These are phyloP conservation scores for Prochilodus magdalenae DNA, from an alignment of 2,113 vertebrate species.

Conservation along the genomic window DNA sequence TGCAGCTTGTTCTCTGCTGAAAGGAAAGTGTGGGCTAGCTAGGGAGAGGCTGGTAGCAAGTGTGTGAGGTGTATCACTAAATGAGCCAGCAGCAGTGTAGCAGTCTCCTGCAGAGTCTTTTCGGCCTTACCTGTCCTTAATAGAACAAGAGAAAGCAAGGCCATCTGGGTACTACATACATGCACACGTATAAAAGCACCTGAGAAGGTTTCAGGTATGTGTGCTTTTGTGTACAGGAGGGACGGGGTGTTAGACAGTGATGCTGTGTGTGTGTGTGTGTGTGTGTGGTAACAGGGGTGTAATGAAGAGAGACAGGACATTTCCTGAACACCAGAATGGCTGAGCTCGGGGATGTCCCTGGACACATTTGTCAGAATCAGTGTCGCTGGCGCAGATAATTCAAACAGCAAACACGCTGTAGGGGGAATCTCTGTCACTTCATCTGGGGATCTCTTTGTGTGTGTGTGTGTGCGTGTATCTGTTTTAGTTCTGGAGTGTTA, in stretches of 20 bases:
- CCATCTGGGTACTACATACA: slow-evolving; percentile 14
- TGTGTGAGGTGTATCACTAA: slow-evolving; percentile 16
- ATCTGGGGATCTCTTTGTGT: slow-evolving; percentile 15
- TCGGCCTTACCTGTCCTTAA: not conserved
- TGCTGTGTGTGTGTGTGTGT: slow-evolving; percentile 10
- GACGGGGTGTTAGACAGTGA: not conserved
- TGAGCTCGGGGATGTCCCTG: slow-evolving; percentile 45
- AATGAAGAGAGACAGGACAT: slow-evolving; percentile 54
- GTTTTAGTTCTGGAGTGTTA: not conserved
- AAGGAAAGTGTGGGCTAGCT: not conserved
- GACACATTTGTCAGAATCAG: slow-evolving; percentile 64
- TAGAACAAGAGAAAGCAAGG: slow-evolving; percentile 1
- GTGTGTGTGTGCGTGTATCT: slow-evolving; percentile 1
- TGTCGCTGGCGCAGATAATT: slow-evolving; percentile 66
- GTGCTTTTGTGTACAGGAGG: not conserved
- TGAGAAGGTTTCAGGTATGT: not conserved
- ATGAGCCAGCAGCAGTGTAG: slow-evolving; percentile 12
- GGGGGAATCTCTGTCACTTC: slow-evolving; percentile 38
- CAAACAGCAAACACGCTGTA: slow-evolving; percentile 63
- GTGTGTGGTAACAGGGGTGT: slow-evolving; percentile 25
- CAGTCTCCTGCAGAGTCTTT: not conserved
- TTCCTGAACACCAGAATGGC: slow-evolving; percentile 47
- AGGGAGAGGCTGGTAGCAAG: not conserved
- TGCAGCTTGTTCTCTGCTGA: not conserved
- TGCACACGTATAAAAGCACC: slow-evolving; percentile 11